phyloP scores from a whole-genome alignment of 1,140 invertebrate species.

The Adoxophyes honmai region DNA sequence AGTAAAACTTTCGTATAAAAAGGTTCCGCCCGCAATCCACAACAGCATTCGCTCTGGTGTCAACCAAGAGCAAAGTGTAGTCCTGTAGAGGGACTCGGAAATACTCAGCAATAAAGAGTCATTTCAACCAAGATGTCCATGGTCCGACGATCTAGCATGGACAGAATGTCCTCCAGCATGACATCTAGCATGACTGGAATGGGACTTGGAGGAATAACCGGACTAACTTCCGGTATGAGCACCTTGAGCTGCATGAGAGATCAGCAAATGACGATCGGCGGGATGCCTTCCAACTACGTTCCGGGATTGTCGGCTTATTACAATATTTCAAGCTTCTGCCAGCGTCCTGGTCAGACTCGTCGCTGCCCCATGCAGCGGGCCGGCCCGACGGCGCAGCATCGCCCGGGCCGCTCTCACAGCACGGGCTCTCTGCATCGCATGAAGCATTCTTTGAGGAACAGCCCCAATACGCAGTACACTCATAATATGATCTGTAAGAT shows the following conservation, averaged over 20 bases:
- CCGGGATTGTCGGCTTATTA: conserved; percentile 70
- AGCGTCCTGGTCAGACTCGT: conserved; percentile 70
- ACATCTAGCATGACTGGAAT: conserved; percentile 75
- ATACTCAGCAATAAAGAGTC: conserved; percentile 26
- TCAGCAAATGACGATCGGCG: conserved; percentile 69
- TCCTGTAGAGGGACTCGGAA: conserved; percentile 29
- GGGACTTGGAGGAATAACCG: conserved; percentile 72
- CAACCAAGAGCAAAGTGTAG: conserved; percentile 51
- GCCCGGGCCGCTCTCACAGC: conserved; percentile 68
- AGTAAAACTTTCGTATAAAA: conserved; percentile 48
- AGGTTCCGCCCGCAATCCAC: conserved; percentile 17
- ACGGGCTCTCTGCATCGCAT: conserved; percentile 62
- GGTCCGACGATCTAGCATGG: conserved; percentile 63
- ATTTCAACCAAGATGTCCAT: conserved; percentile 43
- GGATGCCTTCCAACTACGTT: conserved; percentile 73
- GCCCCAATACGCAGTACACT: conserved; percentile 68
- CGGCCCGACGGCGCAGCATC: conserved; percentile 69
- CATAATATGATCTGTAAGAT: conserved; percentile 73
- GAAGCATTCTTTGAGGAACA: conserved; percentile 69
- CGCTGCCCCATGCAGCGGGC: conserved; percentile 69
- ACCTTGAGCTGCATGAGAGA: conserved; percentile 67
- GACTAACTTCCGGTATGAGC: conserved; percentile 61
- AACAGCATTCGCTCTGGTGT: conserved; percentile 64
- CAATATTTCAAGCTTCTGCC: conserved; percentile 73
- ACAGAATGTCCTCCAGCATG: conserved; percentile 75